Evolutionary conservation across 2,888 invertebrate genomes (phyloP), one percentile per base, ranked within the genome.

Genomic region (Acleris sparsana): DNA sequence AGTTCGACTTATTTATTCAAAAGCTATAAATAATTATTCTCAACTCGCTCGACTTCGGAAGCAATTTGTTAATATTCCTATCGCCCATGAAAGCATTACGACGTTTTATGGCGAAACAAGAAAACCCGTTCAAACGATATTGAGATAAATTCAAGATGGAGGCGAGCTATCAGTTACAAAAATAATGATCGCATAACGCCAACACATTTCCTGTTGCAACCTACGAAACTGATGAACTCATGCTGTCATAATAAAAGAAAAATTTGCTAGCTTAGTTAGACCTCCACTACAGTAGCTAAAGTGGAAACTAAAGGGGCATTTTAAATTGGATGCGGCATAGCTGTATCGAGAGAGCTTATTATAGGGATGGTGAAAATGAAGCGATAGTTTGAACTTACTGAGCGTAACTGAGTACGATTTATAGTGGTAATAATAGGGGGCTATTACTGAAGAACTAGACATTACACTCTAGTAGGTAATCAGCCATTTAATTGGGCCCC

Each of bases 201-300:
- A 73, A 80, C 80, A 70, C 73, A 70, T 72, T 80, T 82, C 80
- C 80, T 76, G 74, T 69, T 64, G 68, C 68, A 62, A 66, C 71
- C 76, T 70, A 74, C 72, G 57, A 62, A 66, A 48, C 25, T 48
- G 61, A 62, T 53, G 61, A 53, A 66, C 52, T 62, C 48, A 56
- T 56, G 46, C 58, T 52, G 53, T 68, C 70, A 69, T 70, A 64
- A 65, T 58, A 49, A 52, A 20, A 25, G 57, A 63, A 17, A 59
- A 49, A 22, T 46, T 46, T 61, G 67, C 67, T 63, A 65, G 39
- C n/a, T 20, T 55, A 39, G n/a, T 44, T 51, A 65, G 65, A 71
- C 43, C 55, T 48, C 43, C 20, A 29, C 53, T 55, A 39, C 18
- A 22, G 3, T 16, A 53, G 25, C n/a, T 29, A 29, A 49, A 3